Evolutionary conservation across 2,113 vertebrate genomes (phyloP).

Genomic region (Todiramphus saurophagus): DNA sequence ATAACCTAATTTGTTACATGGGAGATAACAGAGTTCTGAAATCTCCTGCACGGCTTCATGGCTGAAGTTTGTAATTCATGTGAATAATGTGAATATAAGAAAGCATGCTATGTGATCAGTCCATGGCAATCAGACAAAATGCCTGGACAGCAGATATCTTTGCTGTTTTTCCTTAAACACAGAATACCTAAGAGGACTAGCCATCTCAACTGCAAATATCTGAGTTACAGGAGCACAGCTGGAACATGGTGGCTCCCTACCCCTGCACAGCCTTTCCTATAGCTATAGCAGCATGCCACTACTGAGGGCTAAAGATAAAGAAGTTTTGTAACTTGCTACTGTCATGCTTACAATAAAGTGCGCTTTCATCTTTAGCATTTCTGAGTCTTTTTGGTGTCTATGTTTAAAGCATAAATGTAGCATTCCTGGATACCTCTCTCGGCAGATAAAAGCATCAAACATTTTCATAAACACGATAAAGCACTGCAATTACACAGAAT

Average conservation of each 20-base stretch:
- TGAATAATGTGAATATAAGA: constrained; percentile 16
- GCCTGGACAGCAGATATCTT: neutral
- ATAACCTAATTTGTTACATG: constrained; percentile 29
- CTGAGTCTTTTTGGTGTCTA: constrained; percentile 21
- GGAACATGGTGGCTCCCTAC: constrained; percentile 23
- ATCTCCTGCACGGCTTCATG: neutral
- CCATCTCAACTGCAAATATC: constrained; percentile 59
- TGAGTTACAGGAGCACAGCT: constrained; percentile 57
- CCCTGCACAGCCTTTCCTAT: constrained; percentile 17
- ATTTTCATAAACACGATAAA: constrained; percentile 42
- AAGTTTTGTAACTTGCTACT: constrained; percentile 48
- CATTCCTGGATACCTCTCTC: neutral
- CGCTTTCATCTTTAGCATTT: neutral
- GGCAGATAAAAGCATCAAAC: constrained; percentile 26
- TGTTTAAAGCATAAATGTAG: constrained; percentile 15
- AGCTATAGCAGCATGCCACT: constrained; percentile 38
- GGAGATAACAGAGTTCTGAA: constrained; percentile 21
- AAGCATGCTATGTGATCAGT: neutral
- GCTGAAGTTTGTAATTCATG: constrained; percentile 12
- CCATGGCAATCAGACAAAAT: neutral
- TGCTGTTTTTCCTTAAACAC: constrained; percentile 32
- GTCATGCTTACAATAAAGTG: neutral
- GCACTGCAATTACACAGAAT: constrained; percentile 11
- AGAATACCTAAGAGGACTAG: constrained; percentile 21
- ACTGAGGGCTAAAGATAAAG: constrained; percentile 57